phyloP scores from a whole-genome alignment of 1,140 invertebrate genomes.

The Diplogasteroides magnus region DNA sequence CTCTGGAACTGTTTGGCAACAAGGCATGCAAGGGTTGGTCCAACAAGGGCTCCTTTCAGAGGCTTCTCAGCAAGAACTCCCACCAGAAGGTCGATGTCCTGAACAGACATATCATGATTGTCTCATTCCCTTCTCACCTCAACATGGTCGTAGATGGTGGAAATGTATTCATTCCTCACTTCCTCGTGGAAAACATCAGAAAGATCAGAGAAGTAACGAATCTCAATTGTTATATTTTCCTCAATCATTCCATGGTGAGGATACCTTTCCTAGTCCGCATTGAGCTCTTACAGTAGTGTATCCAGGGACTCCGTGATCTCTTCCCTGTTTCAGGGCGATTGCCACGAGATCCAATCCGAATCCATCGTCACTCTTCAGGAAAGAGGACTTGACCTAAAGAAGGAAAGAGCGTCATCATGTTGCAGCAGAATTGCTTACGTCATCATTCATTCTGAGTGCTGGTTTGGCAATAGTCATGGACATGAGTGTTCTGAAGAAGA shows the following conservation, averaged over 20 bases:
- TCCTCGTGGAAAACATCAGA: conserved; percentile 26
- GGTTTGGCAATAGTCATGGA: conserved; percentile 29
- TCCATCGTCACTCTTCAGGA: conserved; percentile 27
- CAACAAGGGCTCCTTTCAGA: conserved; percentile 65
- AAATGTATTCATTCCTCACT: conserved; percentile 20
- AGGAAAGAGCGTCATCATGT: no score
- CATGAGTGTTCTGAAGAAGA: conserved; percentile 20
- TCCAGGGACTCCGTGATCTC: conserved; percentile 77
- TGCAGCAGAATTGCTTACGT: no score
- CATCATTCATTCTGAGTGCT: conserved; percentile 23
- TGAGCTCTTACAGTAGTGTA: conserved; percentile 74
- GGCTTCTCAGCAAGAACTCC: conserved; percentile 73
- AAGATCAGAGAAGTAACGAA: conserved; percentile 40
- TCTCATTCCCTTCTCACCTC: conserved; percentile 6
- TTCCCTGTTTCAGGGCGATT: conserved; percentile 68
- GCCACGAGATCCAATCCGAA: conserved; percentile 62
- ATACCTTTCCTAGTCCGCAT: conserved; percentile 59
- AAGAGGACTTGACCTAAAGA: no score
- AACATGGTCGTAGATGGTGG: conserved; percentile 19
- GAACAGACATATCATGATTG: no score
- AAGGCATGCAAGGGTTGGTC: conserved; percentile 77
- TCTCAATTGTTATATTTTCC: conserved; percentile 34
- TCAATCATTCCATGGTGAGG: conserved; percentile 64
- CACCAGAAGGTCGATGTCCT: conserved; percentile 76
- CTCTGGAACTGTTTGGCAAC: conserved; percentile 73